Evolutionary conservation across 2,797 vertebrate species (phyloP), one percentile per base, ranked within the genome.

Genomic region (Neostethus bicornis): DNA sequence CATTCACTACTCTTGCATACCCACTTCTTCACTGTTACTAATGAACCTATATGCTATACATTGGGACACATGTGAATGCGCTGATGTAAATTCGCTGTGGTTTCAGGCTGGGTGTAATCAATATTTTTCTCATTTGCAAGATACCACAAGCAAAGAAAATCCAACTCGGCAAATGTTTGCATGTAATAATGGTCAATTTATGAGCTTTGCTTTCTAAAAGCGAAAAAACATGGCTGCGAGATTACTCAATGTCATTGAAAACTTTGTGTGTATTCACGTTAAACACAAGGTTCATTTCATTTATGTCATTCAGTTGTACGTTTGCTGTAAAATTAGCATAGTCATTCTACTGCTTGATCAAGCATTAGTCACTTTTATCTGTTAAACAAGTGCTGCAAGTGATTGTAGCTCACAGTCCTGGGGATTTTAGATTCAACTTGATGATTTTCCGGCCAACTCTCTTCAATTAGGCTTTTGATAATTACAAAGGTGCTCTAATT

Each of bases 91-190:
- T 51, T 72, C 49, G 70, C 32, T 47, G 34, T 50, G 34, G 38
- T 24, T n/a, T 37, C 37, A 51, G 46, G 17, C 34, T 62, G 31
- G n/a, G 54, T 21, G 14, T 42, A 38, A 29, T 74, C 17, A 43
- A 25, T 51, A 29, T 65, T 47, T 51, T 62, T 45, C 35, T 72
- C 70, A 53, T 47, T 67, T 67, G 1, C 63, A 62, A 68, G 64
- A 62, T 50, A 62, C 45, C 12, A 20, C 65, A 57, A 41, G 57
- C 25, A 56, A 60, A 62, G 32, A 55, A 29, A 12, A 45, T 55
- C 32, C 43, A 34, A 68, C 43, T 45, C n/a, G 32, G 50, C 51
- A 56, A 52, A n/a, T 2, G 35, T 48, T 65, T 51, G 54, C 44
- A 44, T 61, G 58, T 26, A 48, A 10, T 46, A 50, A 62, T 43